Conservation (phyloP, 2,113 vertebrate species). For the Cyphomyrus discorhynchus region DNA sequence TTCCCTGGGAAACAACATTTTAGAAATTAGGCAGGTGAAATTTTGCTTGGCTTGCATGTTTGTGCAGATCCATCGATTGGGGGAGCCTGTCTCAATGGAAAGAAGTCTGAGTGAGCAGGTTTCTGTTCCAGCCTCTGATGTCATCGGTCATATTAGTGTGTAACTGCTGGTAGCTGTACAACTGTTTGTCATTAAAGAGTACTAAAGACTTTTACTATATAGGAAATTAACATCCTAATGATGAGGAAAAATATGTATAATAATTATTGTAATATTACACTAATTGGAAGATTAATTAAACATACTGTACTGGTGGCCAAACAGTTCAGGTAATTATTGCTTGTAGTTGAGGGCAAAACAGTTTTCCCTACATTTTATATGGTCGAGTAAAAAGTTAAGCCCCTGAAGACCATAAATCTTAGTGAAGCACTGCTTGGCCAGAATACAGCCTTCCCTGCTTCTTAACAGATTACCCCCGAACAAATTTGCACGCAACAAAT, state of each 20-base stretch:
- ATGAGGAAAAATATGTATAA: not conserved
- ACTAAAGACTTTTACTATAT: not conserved
- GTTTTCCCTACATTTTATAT: not conserved
- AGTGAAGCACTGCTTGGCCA: not conserved
- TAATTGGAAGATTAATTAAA: not conserved
- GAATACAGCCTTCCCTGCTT: not conserved
- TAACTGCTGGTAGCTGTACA: not conserved
- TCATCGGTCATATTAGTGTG: not conserved
- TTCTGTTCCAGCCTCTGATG: not conserved
- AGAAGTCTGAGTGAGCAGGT: not conserved
- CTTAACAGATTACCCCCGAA: constrained; percentile 3
- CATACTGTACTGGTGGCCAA: not conserved
- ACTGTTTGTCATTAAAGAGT: not conserved
- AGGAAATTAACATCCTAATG: not conserved
- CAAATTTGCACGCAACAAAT: not conserved
- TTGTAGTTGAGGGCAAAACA: not conserved
- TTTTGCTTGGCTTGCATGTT: not conserved
- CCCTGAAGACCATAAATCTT: not conserved
- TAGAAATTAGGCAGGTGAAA: not conserved
- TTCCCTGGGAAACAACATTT: not conserved
- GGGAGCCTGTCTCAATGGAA: not conserved
- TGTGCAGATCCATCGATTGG: not conserved
- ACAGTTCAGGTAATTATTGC: not conserved
- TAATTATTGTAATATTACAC: not conserved
- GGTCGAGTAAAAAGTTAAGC: not conserved